Evolutionary conservation across 1,140 invertebrate genomes (phyloP).

Genomic region (honey bee (Apis mellifera)): Amel_HAv3.1 CM009941.2:14721001-14721500

Average conservation of each 20-base stretch:
- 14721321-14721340: neutral
- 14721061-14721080: too few relatives aligned
- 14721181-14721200: neutral
- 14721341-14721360: neutral
- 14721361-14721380: too few relatives aligned
- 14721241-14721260: neutral
- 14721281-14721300: neutral
- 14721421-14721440: too few relatives aligned
- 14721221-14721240: neutral
- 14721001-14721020: too few relatives aligned
- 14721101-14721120: too few relatives aligned
- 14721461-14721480: neutral
- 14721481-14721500: neutral
- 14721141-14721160: neutral
- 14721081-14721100: too few relatives aligned
- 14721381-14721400: neutral
- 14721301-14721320: neutral
- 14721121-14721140: too few relatives aligned
- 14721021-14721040: too few relatives aligned
- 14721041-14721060: too few relatives aligned
- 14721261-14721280: neutral
- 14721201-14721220: neutral
- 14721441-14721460: constrained; percentile 10
- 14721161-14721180: too few relatives aligned
- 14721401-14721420: neutral